Conservation (phyloP, 2,797 vertebrate species). For the Pseudochirops corinnae region DNA sequence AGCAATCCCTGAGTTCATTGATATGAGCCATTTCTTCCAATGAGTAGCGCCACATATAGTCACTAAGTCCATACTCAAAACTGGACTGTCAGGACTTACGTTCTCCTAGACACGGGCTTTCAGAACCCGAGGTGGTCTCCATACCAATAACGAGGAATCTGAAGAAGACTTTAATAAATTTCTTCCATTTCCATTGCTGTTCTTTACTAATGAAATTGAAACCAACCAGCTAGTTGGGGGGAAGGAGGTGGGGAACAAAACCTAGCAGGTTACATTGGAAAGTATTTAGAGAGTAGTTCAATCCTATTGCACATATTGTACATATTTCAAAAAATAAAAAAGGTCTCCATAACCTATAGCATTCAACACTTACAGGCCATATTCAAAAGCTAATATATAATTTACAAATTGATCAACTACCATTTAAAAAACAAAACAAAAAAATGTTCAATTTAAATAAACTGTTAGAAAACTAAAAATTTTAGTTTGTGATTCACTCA, state of each 20-base stretch:
- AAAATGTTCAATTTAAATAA: not conserved
- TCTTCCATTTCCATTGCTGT: not conserved
- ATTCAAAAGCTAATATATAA: not conserved
- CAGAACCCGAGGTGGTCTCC: not conserved
- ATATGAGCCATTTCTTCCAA: not conserved
- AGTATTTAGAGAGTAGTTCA: conserved; percentile 28
- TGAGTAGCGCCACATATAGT: not conserved
- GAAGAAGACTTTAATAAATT: not conserved
- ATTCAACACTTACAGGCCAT: conserved; percentile 31
- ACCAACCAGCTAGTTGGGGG: not conserved
- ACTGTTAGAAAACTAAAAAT: not conserved
- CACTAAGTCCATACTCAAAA: not conserved
- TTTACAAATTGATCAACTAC: not conserved
- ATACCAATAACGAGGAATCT: not conserved
- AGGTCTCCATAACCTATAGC: not conserved
- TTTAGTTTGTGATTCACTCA: not conserved
- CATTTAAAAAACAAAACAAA: not conserved
- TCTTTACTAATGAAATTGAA: not conserved
- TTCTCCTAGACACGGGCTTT: not conserved
- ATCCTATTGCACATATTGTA: too few species aligned
- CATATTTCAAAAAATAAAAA: too few species aligned
- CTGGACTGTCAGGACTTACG: not conserved
- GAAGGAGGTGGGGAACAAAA: too few species aligned
- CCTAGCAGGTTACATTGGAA: conserved; percentile 17
- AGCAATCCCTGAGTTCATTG: not conserved